phyloP scores from a whole-genome alignment of 2,113 vertebrate genomes.

The Lethenteron camtschaticum region DNA sequence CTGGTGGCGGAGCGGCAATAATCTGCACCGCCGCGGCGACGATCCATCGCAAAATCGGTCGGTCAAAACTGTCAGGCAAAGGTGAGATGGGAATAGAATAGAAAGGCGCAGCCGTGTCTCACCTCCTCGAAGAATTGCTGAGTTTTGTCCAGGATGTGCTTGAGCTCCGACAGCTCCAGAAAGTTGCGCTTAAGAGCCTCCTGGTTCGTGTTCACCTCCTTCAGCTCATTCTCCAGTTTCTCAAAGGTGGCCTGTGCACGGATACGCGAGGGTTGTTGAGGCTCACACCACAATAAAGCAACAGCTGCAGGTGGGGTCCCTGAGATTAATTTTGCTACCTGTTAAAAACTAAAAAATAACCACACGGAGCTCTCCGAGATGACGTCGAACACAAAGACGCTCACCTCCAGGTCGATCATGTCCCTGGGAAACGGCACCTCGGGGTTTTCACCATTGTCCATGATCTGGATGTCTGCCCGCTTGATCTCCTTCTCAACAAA shows the following conservation, averaged over 20 bases:
- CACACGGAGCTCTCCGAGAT: too few species aligned
- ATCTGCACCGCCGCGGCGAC: too few species aligned
- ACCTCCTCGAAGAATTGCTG: constrained; percentile 99
- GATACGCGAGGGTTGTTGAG: not conserved
- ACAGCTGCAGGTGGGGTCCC: not conserved
- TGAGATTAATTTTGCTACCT: not conserved
- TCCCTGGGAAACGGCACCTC: constrained; percentile 90
- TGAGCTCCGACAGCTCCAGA: constrained; percentile 83
- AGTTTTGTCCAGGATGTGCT: constrained; percentile 87
- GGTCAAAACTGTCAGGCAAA: too few species aligned
- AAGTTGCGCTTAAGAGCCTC: constrained; percentile 95
- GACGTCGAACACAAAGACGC: not conserved
- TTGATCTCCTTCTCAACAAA: constrained; percentile 98
- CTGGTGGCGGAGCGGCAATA: too few species aligned
- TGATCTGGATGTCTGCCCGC: constrained; percentile 58
- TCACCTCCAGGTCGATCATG: constrained; percentile 97
- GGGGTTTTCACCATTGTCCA: constrained; percentile 87
- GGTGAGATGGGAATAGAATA: too few species aligned
- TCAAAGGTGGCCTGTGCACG: constrained; percentile 72
- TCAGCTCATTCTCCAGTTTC: constrained; percentile 91
- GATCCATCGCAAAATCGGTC: too few species aligned
- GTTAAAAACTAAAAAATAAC: too few species aligned
- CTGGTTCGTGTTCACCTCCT: constrained; percentile 97
- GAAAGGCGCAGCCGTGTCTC: constrained; percentile 20
- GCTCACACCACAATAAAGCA: not conserved